These are phyloP conservation scores for Cremastobaeus sp. DNA, from an alignment of 2,888 invertebrate genomes.

Conservation along the genomic window DNA sequence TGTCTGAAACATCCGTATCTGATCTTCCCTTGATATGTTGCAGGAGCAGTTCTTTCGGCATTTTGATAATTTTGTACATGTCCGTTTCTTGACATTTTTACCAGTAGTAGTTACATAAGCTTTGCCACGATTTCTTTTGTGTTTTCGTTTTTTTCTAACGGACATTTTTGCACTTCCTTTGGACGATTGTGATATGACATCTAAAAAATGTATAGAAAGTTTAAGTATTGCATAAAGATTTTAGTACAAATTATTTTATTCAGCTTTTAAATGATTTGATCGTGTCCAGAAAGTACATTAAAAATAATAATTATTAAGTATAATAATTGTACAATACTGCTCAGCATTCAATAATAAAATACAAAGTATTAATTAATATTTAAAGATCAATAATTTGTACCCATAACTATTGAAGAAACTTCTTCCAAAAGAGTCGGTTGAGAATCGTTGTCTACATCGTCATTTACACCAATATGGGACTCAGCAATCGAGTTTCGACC, in stretches of 20 bases:
- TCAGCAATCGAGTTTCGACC: neutral
- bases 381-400: neutral
- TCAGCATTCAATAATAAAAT: neutral
- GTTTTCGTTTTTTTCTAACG: neutral
- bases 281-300: too few relatives aligned
- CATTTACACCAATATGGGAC: neutral
- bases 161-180: neutral
- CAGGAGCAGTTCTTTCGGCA: neutral
- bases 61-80: neutral
- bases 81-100: neutral
- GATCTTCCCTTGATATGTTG: constrained; percentile 5
- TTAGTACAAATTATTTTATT: neutral
- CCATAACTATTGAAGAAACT: neutral
- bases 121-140: constrained; percentile 6
- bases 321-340: neutral
- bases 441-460: neutral
- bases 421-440: neutral
- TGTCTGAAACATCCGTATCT: neutral
- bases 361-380: neutral
- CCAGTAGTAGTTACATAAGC: constrained; percentile 2
- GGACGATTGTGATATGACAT: neutral
- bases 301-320: neutral
- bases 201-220: constrained; percentile 11
- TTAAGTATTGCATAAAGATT: neutral
- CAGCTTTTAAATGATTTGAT: neutral